These are phyloP conservation scores for Trichogramma evanescens DNA, from an alignment of 2,888 invertebrate genomes.

Conservation along the genomic window DNA sequence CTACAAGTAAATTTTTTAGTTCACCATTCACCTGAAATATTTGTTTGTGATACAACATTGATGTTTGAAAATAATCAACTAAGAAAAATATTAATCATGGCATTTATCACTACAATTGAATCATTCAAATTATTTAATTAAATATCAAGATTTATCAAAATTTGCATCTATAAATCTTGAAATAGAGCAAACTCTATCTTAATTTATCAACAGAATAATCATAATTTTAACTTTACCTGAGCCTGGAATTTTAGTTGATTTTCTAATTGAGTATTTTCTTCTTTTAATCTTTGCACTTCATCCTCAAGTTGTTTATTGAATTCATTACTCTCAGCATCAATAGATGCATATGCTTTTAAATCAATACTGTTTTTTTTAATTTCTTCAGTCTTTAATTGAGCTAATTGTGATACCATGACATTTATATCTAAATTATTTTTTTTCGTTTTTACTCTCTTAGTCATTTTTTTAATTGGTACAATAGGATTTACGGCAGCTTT, in stretches of 20 bases:
- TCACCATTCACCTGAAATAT: constrained; percentile 73
- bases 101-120: too few relatives aligned
- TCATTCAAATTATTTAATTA: background rate
- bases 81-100: too few relatives aligned
- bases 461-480: constrained; percentile 50
- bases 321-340: constrained; percentile 42
- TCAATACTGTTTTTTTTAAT: constrained; percentile 32
- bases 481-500: constrained; percentile 78
- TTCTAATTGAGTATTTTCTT: constrained; percentile 66
- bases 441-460: constrained; percentile 36
- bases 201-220: background rate
- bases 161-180: background rate
- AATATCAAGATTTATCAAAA: background rate
- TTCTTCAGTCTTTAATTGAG: constrained; percentile 56
- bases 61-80: constrained; percentile 4
- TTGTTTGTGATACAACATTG: too few relatives aligned
- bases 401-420: constrained; percentile 64
- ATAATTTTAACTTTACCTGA: constrained; percentile 51
- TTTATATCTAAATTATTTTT: constrained; percentile 61
- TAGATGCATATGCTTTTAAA: constrained; percentile 28
- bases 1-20: constrained; percentile 84
- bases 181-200: background rate
- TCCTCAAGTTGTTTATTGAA: constrained; percentile 54
- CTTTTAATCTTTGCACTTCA: constrained; percentile 58
- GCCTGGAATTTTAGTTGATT: constrained; percentile 81